Base-by-base conservation (phyloP, 2,797 vertebrate species). In the Parauchenoglanis ngamensis region DNA sequence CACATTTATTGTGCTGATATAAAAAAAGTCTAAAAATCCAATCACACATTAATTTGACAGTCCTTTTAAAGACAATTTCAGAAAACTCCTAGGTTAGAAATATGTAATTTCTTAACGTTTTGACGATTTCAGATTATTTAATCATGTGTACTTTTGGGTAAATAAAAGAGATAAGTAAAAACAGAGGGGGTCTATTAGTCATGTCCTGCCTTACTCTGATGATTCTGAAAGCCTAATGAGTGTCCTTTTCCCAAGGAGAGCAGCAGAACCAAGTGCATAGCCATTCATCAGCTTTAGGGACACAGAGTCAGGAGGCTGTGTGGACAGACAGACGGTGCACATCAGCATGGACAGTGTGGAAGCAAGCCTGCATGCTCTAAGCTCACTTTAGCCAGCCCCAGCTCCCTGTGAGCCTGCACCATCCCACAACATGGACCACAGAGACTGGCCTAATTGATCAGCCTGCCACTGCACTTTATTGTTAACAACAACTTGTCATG, bases 401-500 rank as follows among this genome's bases (percentile, higher is more conserved):
- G 46, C 21, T 87, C 44, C 75, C 77, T 21, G 44, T 87, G 82
- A 84, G 46, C 80, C 63, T 68, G 17, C 28, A 54, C 83, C 76
- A 87, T 83, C 52, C 8, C 49, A 87, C 70, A 44, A 86, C 52
- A 83, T 3, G 61, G 84, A 75, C 63, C 72, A 88, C 72, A 89
- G 65, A 88, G 85, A 82, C 63, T 54, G 73, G 46, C 84, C 90
- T 93, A 93, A 94, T 94, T 92, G 92, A 92, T 94, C 92, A 91
- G 83, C 85, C 89, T 88, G 92, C 91, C 93, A 91, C 89, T 83
- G 78, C 80, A 90, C 90, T 92, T 94, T 91, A 90, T 89, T 90
- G 92, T 92, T 92, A 93, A 92, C 89, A 90, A 92, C 91, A 93
- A 91, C 90, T 90, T 94, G 92, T 93, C 94, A 93, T 91, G 28